A percentile compares a stretch with the other conserved stretches of the same genome.
Conservation (phyloP, 2,113 vertebrate species). For the Petroica traversi region DNA sequence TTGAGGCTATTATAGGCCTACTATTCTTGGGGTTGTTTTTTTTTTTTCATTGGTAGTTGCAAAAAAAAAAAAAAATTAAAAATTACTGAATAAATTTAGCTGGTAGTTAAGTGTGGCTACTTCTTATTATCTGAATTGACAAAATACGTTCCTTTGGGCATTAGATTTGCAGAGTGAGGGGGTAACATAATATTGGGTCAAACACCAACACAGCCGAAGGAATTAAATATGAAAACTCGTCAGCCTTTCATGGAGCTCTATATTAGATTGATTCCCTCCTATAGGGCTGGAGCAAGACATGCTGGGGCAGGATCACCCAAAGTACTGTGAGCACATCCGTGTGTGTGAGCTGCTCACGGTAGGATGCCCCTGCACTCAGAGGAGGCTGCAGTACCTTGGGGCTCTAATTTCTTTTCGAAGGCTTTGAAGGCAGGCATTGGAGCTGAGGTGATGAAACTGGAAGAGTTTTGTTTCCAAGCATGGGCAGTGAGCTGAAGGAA, state of each 20-base stretch:
- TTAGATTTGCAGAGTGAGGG: neutral
- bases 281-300: neutral
- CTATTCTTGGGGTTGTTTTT: neutral
- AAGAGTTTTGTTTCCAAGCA: neutral
- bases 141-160: neutral
- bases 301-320: neutral
- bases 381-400: neutral
- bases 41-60: neutral
- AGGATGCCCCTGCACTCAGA: neutral
- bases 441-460: neutral
- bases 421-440: neutral
- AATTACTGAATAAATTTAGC: neutral
- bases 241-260: neutral
- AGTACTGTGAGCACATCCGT: rapidly evolving
- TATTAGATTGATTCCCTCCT: rapidly evolving
- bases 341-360: neutral
- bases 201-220: neutral
- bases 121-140: neutral
- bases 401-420: neutral
- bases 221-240: neutral
- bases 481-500: neutral
- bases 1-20: neutral
- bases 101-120: neutral
- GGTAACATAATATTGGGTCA: neutral
- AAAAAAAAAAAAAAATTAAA: neutral